Base-by-base conservation (phyloP, 2,113 vertebrate genomes). In the Phaetusa simplex region DNA sequence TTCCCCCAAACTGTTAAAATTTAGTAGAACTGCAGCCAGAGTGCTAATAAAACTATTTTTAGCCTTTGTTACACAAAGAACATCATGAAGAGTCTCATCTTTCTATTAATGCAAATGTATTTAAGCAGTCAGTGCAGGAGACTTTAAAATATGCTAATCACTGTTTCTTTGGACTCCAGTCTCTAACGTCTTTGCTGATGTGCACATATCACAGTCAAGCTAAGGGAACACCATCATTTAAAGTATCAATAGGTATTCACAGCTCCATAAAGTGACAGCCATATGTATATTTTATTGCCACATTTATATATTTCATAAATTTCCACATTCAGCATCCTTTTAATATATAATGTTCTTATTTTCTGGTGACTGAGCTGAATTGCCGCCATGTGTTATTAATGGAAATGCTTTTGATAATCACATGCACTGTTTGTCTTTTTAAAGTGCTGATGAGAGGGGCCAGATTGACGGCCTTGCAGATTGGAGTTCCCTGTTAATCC, bases 81-180 rank as follows among this genome's bases (percentile, higher is more conserved):
- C 34, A 80, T 42, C 52, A 61, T 42, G 72, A 93, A 91, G 84
- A 86, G 86, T 82, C 78, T 96, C 82, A 95, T 91, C 86, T 86
- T 91, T 91, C 92, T 53, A 86, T 90, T 88, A 96, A 96, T 95
- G 88, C 94, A 97, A 93, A 97, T 94, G 58, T 50, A 56, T 91
- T 95, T 62, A 71, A 96, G 86, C 83, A 96, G 93, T 3, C 86
- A 71, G 83, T 17, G 65, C 65, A 92, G 86, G 67, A 22, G 69
- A 53, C 13, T 93, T 92, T 72, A 69, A 86, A 81, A 91, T 58
- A 49, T 40, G 78, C 67, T 91, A 76, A 87, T 95, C 42, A 8
- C 49, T 6, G 61, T 34, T 91, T 49, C 94, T 67, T 26, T 50
- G 86, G 94, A 38, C 72, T 86, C 15, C 30, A 40, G 64, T 4